These are phyloP conservation scores for Eulemur rufifrons DNA, from an alignment of 2,113 vertebrate genomes.

Conservation along the genomic window DNA sequence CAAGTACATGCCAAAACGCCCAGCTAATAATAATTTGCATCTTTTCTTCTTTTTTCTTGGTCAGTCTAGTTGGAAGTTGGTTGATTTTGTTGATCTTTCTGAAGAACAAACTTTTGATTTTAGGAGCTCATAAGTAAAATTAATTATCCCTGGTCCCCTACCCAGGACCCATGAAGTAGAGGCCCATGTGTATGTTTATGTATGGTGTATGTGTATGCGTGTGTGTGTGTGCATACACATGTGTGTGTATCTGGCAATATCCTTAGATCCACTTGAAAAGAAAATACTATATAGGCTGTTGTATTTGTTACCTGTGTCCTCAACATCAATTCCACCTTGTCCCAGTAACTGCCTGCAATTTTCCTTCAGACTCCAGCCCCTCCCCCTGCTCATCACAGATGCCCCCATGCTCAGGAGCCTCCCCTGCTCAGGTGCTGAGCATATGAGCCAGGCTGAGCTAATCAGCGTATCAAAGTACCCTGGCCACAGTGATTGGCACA, in stretches of 20 bases:
- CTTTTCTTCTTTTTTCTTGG: background rate
- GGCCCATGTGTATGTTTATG: background rate
- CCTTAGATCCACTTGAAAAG: background rate
- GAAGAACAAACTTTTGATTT: background rate
- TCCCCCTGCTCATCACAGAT: background rate
- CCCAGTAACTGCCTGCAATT: background rate
- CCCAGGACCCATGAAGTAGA: background rate
- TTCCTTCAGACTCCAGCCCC: background rate
- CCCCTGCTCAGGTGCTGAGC: background rate
- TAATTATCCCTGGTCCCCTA: background rate
- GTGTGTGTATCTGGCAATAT: background rate
- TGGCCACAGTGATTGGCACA: too few relatives aligned
- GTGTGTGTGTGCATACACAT: too few relatives aligned
- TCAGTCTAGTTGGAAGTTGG: background rate
- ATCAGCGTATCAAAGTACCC: background rate
- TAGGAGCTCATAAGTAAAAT: background rate
- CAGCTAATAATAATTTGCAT: background rate
- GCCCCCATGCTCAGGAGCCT: too few relatives aligned
- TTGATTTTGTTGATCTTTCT: background rate
- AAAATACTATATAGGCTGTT: background rate
- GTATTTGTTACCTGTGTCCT: background rate
- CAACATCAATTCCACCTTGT: background rate
- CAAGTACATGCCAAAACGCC: too few relatives aligned
- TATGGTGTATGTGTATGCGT: too few relatives aligned
- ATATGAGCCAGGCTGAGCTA: background rate